Base-by-base conservation (phyloP, 2,113 vertebrate species). In the Tachysurus vachellii region DNA sequence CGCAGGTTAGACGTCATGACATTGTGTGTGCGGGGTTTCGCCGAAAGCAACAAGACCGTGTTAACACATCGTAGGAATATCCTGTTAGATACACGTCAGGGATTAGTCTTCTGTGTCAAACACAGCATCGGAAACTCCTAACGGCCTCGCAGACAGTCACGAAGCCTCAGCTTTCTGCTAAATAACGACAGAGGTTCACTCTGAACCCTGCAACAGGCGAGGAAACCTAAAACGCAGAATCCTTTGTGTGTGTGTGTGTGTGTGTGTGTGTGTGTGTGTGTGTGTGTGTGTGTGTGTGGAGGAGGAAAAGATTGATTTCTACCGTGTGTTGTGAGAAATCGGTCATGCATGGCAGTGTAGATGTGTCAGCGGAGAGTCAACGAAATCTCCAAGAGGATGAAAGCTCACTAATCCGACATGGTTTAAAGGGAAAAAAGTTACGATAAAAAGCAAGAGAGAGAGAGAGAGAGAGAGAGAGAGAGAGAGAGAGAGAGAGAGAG, bases 101-200 rank as follows among this genome's bases (percentile, higher is more conserved):
- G 93, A 93, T 94, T 93, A 93, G 88, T 83, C 87, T 73, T 86
- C 80, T 91, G 92, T 92, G 91, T 93, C 90, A 88, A 77, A 84
- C 82, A 53, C 87, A 76, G 87, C 86, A 90, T 91, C 83, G 1
- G 5, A 87, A 88, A 89, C 80, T 85, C 76, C 62, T 70, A 83
- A 86, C 91, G 82, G 26, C 57, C 28, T 57, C 8, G 9, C 53
- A 3, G 28, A 19, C n/a, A 56, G 54, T 80, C 77, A 57, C 28
- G n/a, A 23, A 57, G 54, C 44, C 2, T 11, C 44, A 3, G 73
- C 11, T n/a, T n/a, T 53, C 21, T 50, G 73, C 47, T 50, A 9
- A 31, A 59, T 17, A 76, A 73, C 62, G 80, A 50, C 23, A 16
- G 42, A 44, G 82, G 50, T 26, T 73, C 82, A 75, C 26, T 5